Base-by-base conservation (phyloP, 2,113 vertebrate genomes). In the Heterochromis multidens region DNA sequence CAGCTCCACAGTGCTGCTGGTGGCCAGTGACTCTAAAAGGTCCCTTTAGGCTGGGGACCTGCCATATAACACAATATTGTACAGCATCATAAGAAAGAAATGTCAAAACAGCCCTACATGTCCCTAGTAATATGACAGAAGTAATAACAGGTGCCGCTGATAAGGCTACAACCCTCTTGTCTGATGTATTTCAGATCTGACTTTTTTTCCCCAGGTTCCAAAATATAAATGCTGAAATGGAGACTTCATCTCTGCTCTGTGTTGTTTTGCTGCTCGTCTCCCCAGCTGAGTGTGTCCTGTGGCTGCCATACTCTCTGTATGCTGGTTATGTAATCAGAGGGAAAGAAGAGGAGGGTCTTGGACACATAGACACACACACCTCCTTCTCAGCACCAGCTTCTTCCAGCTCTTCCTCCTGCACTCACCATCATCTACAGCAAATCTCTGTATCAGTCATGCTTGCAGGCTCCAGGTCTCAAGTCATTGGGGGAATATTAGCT, bases 301-400 rank as follows among this genome's bases (percentile, higher is more conserved):
- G 63, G 23, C 88, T 40, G 89, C 87, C 63, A 54, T 83, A 23
- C 76, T 88, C 80, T 82, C 88, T 81, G 67, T 57, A 14, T 19
- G 60, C 72, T 79, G 29, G 59, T 92, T 93, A 93, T 92, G 84
- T 88, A 91, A 93, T 85, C 25, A 49, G 37, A 27, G 1, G 13
- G 79, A 72, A 79, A 62, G 56, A 49, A 31, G 76, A 37, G 80
- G 82, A 8, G 86, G 76, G 79, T 76, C 80, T 78, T 16, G 54
- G 43, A 80, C 58, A 58, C 82, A 78, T 49, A 77, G 58, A 63
- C n/a, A 58, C 35, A 49, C 70, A 67, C 72, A 59, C 52, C 46
- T 62, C 31, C 65, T 61, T 61, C 77, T 77, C 58, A 59, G n/a
- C 76, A 81, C 65, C 81, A 84, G 85, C 70, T 80, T 85, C 83